phyloP scores from a whole-genome alignment of 2,888 invertebrate genomes.

The Orthosia incerta region DNA sequence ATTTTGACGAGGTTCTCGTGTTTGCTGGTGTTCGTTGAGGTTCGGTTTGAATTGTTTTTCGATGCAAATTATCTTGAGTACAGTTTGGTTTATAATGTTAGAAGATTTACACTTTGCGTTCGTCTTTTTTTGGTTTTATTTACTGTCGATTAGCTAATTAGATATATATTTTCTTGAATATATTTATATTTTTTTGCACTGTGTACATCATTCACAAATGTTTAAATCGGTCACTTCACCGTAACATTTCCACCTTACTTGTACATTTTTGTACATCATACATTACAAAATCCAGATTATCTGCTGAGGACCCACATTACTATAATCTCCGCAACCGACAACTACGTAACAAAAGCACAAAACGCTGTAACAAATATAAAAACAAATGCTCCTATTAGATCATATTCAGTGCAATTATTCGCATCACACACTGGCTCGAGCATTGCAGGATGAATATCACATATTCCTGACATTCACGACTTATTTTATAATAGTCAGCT shows the following conservation, averaged over 20 bases:
- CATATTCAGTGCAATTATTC: conserved; percentile 24
- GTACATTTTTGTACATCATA: too few species aligned
- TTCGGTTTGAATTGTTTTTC: conserved; percentile 39
- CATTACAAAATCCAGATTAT: not conserved
- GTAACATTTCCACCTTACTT: not conserved
- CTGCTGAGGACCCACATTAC: not conserved
- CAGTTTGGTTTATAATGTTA: conserved; percentile 38
- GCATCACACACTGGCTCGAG: not conserved
- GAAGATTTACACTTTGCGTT: conserved; percentile 11
- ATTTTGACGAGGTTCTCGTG: conserved; percentile 55
- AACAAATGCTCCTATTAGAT: conserved; percentile 17
- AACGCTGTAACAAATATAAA: not conserved
- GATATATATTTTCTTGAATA: not conserved
- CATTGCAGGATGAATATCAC: conserved; percentile 15
- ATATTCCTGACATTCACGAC: conserved; percentile 13
- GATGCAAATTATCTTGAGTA: conserved; percentile 43
- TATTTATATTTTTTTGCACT: too few species aligned
- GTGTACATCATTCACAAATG: not conserved
- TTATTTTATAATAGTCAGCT: conserved; percentile 19
- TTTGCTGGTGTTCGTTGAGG: conserved; percentile 25
- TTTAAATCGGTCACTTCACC: not conserved
- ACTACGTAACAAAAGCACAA: not conserved
- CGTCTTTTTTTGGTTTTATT: not conserved
- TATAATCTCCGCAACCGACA: not conserved
- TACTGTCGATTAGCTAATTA: not conserved